Evolutionary conservation across 2,888 invertebrate species (phyloP), one percentile per base, ranked within the genome.

Genomic region (Rotaria macrura): DNA sequence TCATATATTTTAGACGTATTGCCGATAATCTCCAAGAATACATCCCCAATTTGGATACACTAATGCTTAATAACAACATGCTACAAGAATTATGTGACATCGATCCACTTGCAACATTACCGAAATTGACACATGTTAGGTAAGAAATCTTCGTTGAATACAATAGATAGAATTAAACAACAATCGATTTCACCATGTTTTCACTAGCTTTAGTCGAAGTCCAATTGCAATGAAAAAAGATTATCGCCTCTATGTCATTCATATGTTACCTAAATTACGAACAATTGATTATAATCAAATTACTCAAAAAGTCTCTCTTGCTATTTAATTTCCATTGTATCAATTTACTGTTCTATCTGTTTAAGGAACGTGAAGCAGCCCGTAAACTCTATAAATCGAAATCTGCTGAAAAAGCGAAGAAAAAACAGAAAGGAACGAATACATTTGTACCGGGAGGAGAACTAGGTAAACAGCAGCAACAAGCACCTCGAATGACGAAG

Each of bases 211-310:
- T 52, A 92, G 99, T 88, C 95, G 97, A 89, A 99, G 99, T 92
- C 99, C 99, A 55, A 94, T 99, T 12, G 94, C 96, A 5, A 95
- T 96, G 85, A 96, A 96, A 91, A 94, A 94, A 88, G 95, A 97
- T 90, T 96, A 96, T 91, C 91, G 93, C 87, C 89, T 91, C 12
- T 93, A 93, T 89, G 89, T 93, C 23, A 92, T 93, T 86, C 92
- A 92, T 90, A 92, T 92, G 92, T 92, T 99, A 88, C 97, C 97
- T 34, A 94, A 95, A 88, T 91, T 99, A 85, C 93, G 94, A 87
- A 92, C 99, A 84, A 92, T 99, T 85, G 99, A 99, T 91, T 99
- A 98, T 91, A 94, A 95, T 91, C 96, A 97, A 92, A 95, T 99
- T 85, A 95, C 95, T 90, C 93, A 94, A 89, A 95, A 95, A 43